Evolutionary conservation across 1,140 invertebrate species (phyloP).

Genomic region (Heterodera carotae): DNA sequence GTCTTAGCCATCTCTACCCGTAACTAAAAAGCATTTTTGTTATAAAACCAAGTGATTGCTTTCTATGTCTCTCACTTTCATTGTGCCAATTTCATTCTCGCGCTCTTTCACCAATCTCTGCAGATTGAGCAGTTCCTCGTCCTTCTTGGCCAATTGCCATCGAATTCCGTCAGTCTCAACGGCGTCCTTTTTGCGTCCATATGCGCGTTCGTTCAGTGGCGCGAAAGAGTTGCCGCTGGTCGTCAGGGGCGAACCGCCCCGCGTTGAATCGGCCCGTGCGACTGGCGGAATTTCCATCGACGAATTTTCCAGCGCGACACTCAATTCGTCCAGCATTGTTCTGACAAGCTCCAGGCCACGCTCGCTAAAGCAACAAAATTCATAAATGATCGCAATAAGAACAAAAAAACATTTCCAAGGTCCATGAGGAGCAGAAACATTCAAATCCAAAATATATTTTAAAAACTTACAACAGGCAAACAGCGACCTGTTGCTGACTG

Average conservation of each 20-base stretch:
- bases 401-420: too few relatives aligned
- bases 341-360: constrained; percentile 20
- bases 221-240: constrained; percentile 10
- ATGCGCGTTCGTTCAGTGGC: constrained; percentile 59
- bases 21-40: constrained; percentile 24
- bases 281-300: constrained; percentile 44
- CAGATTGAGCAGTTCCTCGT: constrained; percentile 56
- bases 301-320: constrained; percentile 37
- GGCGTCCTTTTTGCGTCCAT: constrained; percentile 57
- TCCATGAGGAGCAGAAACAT: neutral
- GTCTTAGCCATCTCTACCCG: constrained; percentile 45
- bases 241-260: neutral
- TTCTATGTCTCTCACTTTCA: constrained; percentile 39
- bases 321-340: constrained; percentile 27
- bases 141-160: constrained; percentile 65
- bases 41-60: constrained; percentile 19
- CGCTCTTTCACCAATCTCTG: constrained; percentile 39
- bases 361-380: too few relatives aligned
- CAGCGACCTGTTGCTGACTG: constrained; percentile 39
- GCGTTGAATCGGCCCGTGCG: neutral
- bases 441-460: neutral
- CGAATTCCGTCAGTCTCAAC: constrained; percentile 61
- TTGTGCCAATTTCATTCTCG: constrained; percentile 37
- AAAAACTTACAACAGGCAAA: constrained; percentile 16
- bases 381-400: too few relatives aligned